phyloP scores from a whole-genome alignment of 2,888 invertebrate genomes.

The Craniophora ligustri region DNA sequence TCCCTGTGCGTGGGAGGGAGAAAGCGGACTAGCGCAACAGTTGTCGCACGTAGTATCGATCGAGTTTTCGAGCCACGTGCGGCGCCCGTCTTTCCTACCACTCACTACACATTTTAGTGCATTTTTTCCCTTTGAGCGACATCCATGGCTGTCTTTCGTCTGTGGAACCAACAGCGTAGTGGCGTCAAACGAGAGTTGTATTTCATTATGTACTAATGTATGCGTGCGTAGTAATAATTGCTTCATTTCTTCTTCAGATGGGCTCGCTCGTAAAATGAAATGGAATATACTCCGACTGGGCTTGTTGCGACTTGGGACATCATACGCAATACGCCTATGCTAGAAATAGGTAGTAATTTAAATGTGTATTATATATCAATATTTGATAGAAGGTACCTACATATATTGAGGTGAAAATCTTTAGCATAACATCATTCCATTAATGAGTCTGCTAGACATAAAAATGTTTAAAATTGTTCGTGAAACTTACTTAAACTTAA shows the following conservation, averaged over 20 bases:
- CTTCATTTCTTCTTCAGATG: conserved; percentile 70
- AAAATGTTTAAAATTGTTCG: too few species aligned
- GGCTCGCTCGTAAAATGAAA: conserved; percentile 66
- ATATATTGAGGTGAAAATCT: too few species aligned
- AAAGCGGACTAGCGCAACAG: conserved; percentile 79
- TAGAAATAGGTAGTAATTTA: conserved; percentile 28
- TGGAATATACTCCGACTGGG: conserved; percentile 57
- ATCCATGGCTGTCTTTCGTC: conserved; percentile 53
- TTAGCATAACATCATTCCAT: too few species aligned
- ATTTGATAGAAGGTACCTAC: too few species aligned
- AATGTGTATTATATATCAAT: too few species aligned
- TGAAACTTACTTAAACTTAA: too few species aligned
- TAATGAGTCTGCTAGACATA: too few species aligned
- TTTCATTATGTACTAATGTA: conserved; percentile 10
- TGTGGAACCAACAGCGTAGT: conserved; percentile 21
- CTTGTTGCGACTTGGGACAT: conserved; percentile 8
- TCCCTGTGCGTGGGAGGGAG: conserved; percentile 56
- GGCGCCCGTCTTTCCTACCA: conserved; percentile 63
- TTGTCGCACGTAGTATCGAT: conserved; percentile 85
- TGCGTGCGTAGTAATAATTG: conserved; percentile 63
- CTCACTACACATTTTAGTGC: conserved; percentile 54
- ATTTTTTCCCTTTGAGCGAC: conserved; percentile 45
- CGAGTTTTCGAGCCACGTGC: conserved; percentile 77
- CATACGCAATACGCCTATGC: too few species aligned
- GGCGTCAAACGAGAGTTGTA: conserved; percentile 46